Conservation (phyloP, 2,113 vertebrate genomes). For the Burhinus bistriatus region DNA sequence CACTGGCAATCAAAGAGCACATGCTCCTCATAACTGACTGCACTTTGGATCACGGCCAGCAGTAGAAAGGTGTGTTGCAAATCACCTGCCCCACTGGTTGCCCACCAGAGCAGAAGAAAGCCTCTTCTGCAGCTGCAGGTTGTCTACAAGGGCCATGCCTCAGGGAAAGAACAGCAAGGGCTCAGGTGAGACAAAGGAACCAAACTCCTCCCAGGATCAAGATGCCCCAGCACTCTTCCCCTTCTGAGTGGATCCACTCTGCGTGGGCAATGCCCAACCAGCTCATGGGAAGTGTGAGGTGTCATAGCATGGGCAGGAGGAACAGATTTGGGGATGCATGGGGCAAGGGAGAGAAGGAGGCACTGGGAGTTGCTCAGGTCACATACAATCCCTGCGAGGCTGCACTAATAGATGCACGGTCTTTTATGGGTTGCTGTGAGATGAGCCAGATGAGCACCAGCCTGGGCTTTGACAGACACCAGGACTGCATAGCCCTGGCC, state of each 20-base stretch:
- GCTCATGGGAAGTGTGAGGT: neutral
- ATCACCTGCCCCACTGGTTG: neutral
- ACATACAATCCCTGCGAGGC: fast-evolving
- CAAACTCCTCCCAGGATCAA: neutral
- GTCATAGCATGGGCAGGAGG: neutral
- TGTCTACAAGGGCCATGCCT: neutral
- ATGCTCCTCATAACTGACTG: neutral
- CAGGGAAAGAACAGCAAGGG: neutral
- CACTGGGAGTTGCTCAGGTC: neutral
- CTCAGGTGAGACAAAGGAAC: neutral
- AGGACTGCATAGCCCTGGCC: neutral
- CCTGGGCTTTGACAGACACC: neutral
- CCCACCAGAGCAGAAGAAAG: neutral
- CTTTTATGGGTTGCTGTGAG: neutral
- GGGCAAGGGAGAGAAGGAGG: neutral
- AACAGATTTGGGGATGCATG: neutral
- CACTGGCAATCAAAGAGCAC: too few species aligned
- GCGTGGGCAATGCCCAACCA: neutral
- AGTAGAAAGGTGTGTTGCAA: neutral
- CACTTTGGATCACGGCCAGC: neutral
- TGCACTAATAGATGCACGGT: neutral
- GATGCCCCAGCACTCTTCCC: neutral
- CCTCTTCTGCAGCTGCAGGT: neutral
- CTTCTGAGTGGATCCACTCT: neutral
- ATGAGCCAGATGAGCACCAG: neutral